These are phyloP conservation scores for Dryoscopus gambensis DNA, from an alignment of 2,113 vertebrate species.

Conservation along the genomic window DNA sequence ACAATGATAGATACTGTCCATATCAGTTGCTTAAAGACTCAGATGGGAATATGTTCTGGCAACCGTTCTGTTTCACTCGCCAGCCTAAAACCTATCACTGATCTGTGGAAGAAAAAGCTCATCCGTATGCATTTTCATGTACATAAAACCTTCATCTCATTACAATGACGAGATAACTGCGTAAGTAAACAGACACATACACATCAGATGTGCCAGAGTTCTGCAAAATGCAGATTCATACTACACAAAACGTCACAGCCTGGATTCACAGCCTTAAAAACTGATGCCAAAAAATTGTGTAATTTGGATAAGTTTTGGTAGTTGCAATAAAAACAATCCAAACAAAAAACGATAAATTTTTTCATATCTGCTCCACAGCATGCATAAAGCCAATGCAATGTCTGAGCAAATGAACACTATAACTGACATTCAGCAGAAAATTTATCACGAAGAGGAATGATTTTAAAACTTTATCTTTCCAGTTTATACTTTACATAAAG, in stretches of 20 bases:
- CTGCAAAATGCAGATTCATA: background rate
- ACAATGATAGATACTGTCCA: background rate
- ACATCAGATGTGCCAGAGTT: background rate
- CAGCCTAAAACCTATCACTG: background rate
- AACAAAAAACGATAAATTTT: background rate
- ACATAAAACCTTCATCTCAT: background rate
- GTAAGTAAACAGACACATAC: background rate
- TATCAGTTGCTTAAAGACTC: background rate
- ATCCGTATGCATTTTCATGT: background rate
- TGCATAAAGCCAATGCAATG: background rate
- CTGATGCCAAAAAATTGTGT: accelerated
- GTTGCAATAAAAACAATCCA: background rate
- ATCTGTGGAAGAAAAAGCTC: background rate
- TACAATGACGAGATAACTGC: accelerated
- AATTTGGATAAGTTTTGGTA: background rate
- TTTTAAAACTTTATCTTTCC: background rate
- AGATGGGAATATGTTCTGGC: background rate
- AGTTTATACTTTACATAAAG: background rate
- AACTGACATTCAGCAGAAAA: background rate
- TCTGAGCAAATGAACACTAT: background rate
- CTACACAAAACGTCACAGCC: background rate
- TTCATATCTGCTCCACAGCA: background rate
- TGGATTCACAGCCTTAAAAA: background rate
- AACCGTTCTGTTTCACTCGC: background rate
- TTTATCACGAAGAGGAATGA: background rate